A percentile compares a stretch with the other conserved stretches of the same genome.
Evolutionary conservation across 2,113 vertebrate species (phyloP).

Genomic region (Chiloscyllium plagiosum): DNA sequence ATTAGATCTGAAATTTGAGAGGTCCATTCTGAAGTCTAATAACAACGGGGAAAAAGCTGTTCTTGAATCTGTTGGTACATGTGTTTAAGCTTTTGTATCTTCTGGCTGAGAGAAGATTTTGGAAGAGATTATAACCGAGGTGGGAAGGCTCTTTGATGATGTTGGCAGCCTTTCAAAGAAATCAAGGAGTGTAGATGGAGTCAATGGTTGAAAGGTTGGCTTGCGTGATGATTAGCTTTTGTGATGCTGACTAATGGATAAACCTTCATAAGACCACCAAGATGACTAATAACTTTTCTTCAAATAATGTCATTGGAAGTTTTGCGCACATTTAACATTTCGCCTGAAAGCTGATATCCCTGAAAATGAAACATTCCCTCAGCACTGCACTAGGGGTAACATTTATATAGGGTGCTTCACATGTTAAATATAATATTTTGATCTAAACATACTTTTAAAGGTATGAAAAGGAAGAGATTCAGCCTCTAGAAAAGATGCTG

Average conservation of each 20-base stretch:
- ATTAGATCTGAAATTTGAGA: too few species aligned
- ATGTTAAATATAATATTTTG: not conserved
- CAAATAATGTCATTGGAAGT: not conserved
- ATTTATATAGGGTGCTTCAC: not conserved
- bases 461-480: not conserved
- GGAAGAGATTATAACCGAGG: too few species aligned
- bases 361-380: not conserved
- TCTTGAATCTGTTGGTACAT: too few species aligned
- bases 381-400: not conserved
- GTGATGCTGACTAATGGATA: not conserved
- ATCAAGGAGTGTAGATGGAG: too few species aligned
- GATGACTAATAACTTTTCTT: not conserved
- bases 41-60: too few species aligned
- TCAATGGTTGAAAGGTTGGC: too few species aligned
- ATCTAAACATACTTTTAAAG: not conserved
- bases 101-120: too few species aligned
- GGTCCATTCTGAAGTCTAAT: too few species aligned
- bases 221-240: not conserved
- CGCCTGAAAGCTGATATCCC: not conserved
- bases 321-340: not conserved
- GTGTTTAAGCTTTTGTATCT: too few species aligned
- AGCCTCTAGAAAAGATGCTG: not conserved
- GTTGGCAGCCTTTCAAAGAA: too few species aligned
- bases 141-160: too few species aligned
- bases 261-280: not conserved